Evolutionary conservation across 2,888 invertebrate species (phyloP).

Genomic region (Eristalis intricaria): DNA sequence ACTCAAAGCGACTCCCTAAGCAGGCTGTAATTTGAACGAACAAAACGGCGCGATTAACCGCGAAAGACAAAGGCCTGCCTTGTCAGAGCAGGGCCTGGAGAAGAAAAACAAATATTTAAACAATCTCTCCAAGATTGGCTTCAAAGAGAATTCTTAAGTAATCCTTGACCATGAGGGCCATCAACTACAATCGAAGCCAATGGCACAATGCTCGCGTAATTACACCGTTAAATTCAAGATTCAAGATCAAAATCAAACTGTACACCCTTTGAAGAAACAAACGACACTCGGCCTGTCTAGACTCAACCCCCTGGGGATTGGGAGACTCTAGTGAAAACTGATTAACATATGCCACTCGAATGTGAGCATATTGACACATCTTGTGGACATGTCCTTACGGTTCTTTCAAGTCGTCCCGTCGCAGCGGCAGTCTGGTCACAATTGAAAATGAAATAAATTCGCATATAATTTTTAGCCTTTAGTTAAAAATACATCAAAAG

Average conservation of each 20-base stretch:
- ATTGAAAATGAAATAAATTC: conserved; percentile 4
- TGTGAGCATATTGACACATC: conserved; percentile 1
- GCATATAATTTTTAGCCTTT: not conserved
- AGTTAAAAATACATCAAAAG: conserved; percentile 15
- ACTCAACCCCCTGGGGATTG: not conserved
- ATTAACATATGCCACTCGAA: conserved; percentile 17
- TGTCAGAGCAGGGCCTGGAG: not conserved
- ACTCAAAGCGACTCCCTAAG: not conserved
- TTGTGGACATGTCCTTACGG: not conserved
- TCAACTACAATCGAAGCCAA: not conserved
- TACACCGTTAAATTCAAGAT: not conserved
- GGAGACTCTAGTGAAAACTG: not conserved
- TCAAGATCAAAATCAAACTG: not conserved
- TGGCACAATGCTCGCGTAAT: not conserved
- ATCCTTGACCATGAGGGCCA: conserved; percentile 8
- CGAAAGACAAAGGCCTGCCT: not conserved
- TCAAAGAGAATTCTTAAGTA: conserved; percentile 4
- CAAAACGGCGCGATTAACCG: not conserved
- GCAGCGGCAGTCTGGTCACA: not conserved
- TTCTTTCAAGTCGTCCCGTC: not conserved
- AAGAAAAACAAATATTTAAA: not conserved
- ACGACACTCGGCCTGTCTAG: not conserved
- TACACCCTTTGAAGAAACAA: not conserved
- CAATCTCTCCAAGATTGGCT: not conserved
- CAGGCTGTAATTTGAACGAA: not conserved